These are phyloP conservation scores for Musca vetustissima DNA, from an alignment of 1,140 invertebrate species.

Conservation along the genomic window DNA sequence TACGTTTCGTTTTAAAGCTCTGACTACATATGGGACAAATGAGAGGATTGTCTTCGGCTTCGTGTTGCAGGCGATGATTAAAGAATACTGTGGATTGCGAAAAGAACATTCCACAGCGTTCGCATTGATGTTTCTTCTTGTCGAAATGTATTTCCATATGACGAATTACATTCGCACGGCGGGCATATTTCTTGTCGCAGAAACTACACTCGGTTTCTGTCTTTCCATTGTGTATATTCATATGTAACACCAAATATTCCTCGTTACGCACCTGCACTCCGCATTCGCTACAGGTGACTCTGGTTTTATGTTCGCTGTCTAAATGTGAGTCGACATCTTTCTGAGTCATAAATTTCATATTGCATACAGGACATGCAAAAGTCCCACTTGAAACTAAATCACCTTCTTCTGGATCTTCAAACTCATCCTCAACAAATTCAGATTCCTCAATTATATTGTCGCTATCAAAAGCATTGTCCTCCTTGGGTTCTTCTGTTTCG, in stretches of 20 bases:
- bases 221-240: slow-evolving; percentile 30
- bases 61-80: slow-evolving; percentile 32
- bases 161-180: slow-evolving; percentile 28
- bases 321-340: not conserved
- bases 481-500: not conserved
- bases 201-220: slow-evolving; percentile 27
- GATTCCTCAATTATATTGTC: not conserved
- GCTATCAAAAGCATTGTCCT: not conserved
- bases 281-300: slow-evolving; percentile 15
- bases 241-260: slow-evolving; percentile 30
- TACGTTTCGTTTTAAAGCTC: slow-evolving; percentile 30
- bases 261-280: slow-evolving; percentile 16
- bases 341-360: slow-evolving; percentile 3
- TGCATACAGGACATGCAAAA: not conserved
- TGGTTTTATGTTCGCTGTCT: not conserved
- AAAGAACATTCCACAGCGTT: slow-evolving; percentile 31
- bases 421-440: not conserved
- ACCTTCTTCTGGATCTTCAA: not conserved
- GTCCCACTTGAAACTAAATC: not conserved
- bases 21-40: slow-evolving; percentile 27
- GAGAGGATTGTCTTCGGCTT: slow-evolving; percentile 31
- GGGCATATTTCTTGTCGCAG: slow-evolving; percentile 28
- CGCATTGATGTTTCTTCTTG: slow-evolving; percentile 30
- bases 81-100: slow-evolving; percentile 28
- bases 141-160: slow-evolving; percentile 31